A percentile compares a stretch with the other conserved stretches of the same genome.
These are phyloP conservation scores for Calidris pygmaea DNA, from an alignment of 2,113 vertebrate species.

Conservation along the genomic window DNA sequence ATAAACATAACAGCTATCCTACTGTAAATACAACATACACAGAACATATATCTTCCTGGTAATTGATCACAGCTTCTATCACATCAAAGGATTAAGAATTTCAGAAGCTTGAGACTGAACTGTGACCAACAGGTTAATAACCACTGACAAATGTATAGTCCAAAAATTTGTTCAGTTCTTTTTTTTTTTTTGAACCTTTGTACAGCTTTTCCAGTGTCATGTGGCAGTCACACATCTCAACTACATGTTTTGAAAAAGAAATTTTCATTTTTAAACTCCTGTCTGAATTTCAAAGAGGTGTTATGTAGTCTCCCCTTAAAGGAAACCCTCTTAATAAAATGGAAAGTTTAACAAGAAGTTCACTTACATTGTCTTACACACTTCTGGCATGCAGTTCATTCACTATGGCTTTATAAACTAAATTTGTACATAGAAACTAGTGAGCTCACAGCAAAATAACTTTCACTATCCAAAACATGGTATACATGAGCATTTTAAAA, in stretches of 20 bases:
- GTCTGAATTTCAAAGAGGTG: background rate
- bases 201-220: background rate
- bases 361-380: background rate
- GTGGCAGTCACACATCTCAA: background rate
- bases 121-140: background rate
- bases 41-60: rapidly evolving
- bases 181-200: background rate
- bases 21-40: background rate
- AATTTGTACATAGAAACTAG: background rate
- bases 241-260: background rate
- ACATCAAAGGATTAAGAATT: background rate
- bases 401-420: background rate
- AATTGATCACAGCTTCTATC: background rate
- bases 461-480: background rate
- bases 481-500: background rate
- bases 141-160: background rate
- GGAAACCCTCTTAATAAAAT: background rate
- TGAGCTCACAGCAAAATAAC: background rate
- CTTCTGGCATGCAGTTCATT: background rate
- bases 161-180: background rate
- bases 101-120: background rate
- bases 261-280: background rate
- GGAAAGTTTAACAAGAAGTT: background rate
- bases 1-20: background rate
- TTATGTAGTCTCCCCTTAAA: background rate